phyloP scores from a whole-genome alignment of 1,140 invertebrate species.

The Hyposmocoma kahamanoa region DNA sequence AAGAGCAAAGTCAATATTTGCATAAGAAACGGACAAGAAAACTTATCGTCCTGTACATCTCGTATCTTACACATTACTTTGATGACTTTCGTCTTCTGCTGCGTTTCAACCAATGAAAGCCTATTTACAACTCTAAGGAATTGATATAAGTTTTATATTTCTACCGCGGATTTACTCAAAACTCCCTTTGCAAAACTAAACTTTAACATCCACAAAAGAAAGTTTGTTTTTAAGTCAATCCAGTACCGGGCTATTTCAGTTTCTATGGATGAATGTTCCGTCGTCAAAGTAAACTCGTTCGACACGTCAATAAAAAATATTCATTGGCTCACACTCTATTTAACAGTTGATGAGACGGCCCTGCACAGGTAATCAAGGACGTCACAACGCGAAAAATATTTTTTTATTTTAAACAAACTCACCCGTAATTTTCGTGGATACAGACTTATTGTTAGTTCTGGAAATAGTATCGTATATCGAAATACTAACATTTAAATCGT shows the following conservation, averaged over 20 bases:
- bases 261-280: neutral
- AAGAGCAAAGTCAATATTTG: slow-evolving; percentile 69
- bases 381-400: no score
- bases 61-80: slow-evolving; percentile 46
- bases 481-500: no score
- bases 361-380: slow-evolving; percentile 34
- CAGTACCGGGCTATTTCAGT: no score
- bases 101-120: slow-evolving; percentile 9
- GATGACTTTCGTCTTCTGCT: slow-evolving; percentile 47
- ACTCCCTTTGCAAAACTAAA: no score
- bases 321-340: slow-evolving; percentile 66
- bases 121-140: slow-evolving; percentile 32
- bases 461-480: no score
- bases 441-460: no score
- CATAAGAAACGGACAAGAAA: slow-evolving; percentile 68
- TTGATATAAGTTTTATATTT: no score
- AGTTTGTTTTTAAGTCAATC: no score
- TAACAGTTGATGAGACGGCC: slow-evolving; percentile 53
- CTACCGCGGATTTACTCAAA: no score
- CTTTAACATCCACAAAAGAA: no score
- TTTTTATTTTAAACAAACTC: no score
- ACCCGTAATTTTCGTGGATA: no score
- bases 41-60: slow-evolving; percentile 56
- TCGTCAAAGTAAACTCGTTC: slow-evolving; percentile 28
- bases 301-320: slow-evolving; percentile 68